These are phyloP conservation scores for Zaprionus ghesquierei DNA, from an alignment of 1,140 invertebrate genomes.

Conservation along the genomic window DNA sequence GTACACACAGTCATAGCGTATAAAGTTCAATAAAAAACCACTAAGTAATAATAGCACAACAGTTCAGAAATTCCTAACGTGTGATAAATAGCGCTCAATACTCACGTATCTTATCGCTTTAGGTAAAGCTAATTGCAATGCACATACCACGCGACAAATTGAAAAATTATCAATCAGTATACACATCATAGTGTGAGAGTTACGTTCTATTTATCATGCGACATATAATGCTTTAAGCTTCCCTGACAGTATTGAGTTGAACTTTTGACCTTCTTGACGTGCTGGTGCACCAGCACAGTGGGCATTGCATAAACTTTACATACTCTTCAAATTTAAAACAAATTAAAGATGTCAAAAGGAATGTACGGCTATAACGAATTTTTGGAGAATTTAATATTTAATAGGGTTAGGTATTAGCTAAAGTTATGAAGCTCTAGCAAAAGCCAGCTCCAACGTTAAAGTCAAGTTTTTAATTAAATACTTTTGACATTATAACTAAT, in stretches of 20 bases:
- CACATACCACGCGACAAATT: slow-evolving; percentile 25
- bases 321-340: background rate
- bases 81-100: slow-evolving; percentile 1
- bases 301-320: background rate
- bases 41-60: slow-evolving; percentile 1
- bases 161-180: slow-evolving; percentile 27
- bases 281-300: background rate
- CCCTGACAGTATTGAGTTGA: background rate
- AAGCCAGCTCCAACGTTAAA: background rate
- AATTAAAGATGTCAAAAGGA: too few relatives aligned
- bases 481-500: background rate
- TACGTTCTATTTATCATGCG: slow-evolving; percentile 20
- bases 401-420: too few relatives aligned
- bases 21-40: slow-evolving; percentile 14
- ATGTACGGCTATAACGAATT: too few relatives aligned
- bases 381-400: too few relatives aligned
- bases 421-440: too few relatives aligned
- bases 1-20: background rate
- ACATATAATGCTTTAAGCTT: background rate
- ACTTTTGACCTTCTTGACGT: background rate
- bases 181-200: background rate
- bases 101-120: background rate
- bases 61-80: slow-evolving; percentile 11
- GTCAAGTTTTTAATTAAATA: background rate
- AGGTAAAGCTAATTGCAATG: slow-evolving; percentile 3